A percentile compares a stretch with the other conserved stretches of the same genome.
Evolutionary conservation across 2,888 invertebrate species (phyloP).

Genomic region (Melinaea marsaeus): DNA sequence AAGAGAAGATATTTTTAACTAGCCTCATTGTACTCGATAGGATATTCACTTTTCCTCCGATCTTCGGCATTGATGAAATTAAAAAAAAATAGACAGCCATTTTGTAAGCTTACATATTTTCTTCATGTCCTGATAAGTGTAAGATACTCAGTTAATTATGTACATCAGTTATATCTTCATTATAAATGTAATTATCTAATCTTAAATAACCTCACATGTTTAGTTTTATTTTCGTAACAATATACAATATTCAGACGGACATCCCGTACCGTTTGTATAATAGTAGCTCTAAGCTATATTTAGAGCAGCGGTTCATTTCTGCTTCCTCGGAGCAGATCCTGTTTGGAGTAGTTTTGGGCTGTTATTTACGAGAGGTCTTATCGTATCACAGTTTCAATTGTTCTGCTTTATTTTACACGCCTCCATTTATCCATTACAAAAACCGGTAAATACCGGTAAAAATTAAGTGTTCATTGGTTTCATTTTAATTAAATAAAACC

Average conservation of each 20-base stretch:
- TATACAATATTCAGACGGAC: slow-evolving; percentile 10
- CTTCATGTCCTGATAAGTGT: too few relatives aligned
- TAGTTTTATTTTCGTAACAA: slow-evolving; percentile 10
- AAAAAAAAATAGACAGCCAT: too few relatives aligned
- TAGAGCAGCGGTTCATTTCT: slow-evolving; percentile 33
- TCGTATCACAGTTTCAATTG: neutral
- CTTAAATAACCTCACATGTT: neutral
- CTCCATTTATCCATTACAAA: neutral
- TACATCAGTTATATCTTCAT: too few relatives aligned
- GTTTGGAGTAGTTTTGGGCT: slow-evolving; percentile 29
- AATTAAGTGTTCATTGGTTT: too few relatives aligned
- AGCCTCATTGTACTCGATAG: neutral
- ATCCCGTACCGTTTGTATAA: slow-evolving; percentile 32
- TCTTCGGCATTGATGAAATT: too few relatives aligned
- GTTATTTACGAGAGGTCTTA: slow-evolving; percentile 9
- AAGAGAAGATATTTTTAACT: slow-evolving; percentile 20
- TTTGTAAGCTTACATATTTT: too few relatives aligned
- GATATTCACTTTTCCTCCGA: too few relatives aligned
- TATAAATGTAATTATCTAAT: too few relatives aligned
- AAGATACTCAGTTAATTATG: too few relatives aligned
- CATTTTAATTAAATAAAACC: too few relatives aligned
- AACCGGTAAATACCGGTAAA: too few relatives aligned
- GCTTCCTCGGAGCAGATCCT: slow-evolving; percentile 28
- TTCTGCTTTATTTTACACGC: neutral
- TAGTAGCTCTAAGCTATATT: slow-evolving; percentile 40